Evolutionary conservation across 1,140 invertebrate species (phyloP), one percentile per base, ranked within the genome.

Genomic region (Atopsyche davidsoni): DNA sequence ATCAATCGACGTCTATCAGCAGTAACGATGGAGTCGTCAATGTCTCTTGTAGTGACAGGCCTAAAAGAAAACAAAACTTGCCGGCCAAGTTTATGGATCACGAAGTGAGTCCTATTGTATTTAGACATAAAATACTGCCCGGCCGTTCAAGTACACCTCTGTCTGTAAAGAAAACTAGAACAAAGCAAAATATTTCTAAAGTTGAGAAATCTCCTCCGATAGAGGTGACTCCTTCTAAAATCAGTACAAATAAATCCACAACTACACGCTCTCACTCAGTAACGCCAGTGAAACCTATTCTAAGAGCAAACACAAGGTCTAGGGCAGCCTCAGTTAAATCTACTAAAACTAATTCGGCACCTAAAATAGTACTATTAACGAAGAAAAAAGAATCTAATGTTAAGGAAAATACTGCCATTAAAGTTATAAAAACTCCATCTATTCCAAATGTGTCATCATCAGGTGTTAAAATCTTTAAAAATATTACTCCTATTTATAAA

Each of bases 141-240:
- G 35, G 42, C 4, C 52, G 21, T 48, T 39, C 55, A 2, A 57
- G 55, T 34, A 57, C 50, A 25, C 50, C 50, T 25, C 18, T 51
- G 16, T 4, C 9, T 3, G 23, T n/a, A 16, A 46, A 11, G 4
- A 21, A 18, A 22, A 25, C n/a, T 25, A 19, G 17, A 25, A 42
- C 31, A 2, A 42, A 13, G 2, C 17, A 17, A 2, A 24, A 42
- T 25, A 25, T 42, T 7, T 42, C 40, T 2, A 22, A 22, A 10
- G 31, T 42, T 24, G n/a, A 25, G 3, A 25, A 42, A 42, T 14
- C 24, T 21, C 17, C 38, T 23, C 34, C 14, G 9, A 9, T 31
- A 17, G 16, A 31, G 18, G 11, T 28, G 10, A 28, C 14, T 7
- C 41, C 41, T n/a, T 25, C 9, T 22, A 25, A 28, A 22, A 23